Evolutionary conservation across 2,113 vertebrate genomes (phyloP), one percentile per base, ranked within the genome.

Genomic region (Siphamia tubifer): DNA sequence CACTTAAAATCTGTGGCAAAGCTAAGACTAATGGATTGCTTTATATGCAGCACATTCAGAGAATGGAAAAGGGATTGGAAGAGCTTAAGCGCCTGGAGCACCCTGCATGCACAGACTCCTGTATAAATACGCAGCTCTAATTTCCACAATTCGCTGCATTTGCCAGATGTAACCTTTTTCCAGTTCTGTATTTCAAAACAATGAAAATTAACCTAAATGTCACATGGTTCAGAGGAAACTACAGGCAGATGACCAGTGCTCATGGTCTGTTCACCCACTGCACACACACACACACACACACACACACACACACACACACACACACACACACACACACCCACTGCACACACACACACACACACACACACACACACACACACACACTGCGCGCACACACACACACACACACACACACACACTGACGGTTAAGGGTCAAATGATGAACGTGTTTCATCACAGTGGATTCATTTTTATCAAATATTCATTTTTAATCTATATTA

Each of bases 21-120:
- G 86, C 90, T 92, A 90, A 92, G 90, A 92, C 90, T 94, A 93
- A 94, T 94, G 92, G 93, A 94, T 93, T 93, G 90, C 89, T 93
- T 92, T 91, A 88, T 90, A 89, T 90, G 86, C 82, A 80, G 83
- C 82, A 69, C 83, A 89, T 89, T 81, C 83, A 79, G 89, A 85
- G 85, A 89, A 91, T 89, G 87, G 83, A 88, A 87, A 90, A 89
- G 81, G 90, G 89, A 92, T 90, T 92, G 91, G 81, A 68, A 81
- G 84, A 89, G 91, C 88, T 92, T 92, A 92, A 86, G 83, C 78
- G 78, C 70, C 77, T 71, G 68, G 72, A 89, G 87, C 83, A 81
- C 84, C 86, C 74, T 67, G 83, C 81, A 81, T 83, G 74, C 53
- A 66, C 71, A 78, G 39, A 87, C 78, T 90, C 81, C 84, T 84